Percentiles rank a stretch among this genome's conserved stretches.
Conservation (phyloP, 2,888 invertebrate genomes). For the Aleiodes testaceus region DNA sequence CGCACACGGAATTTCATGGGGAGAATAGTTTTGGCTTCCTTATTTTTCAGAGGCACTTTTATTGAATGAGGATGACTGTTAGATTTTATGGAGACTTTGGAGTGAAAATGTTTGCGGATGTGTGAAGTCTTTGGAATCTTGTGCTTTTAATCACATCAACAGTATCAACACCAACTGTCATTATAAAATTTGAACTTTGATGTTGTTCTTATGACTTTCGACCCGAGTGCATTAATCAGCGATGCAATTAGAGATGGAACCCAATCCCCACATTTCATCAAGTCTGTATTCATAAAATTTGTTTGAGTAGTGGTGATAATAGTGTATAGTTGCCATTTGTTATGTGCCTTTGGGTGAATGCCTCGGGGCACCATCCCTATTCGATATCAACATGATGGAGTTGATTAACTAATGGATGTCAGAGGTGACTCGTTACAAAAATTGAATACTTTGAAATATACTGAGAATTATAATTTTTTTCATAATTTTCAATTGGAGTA, state of each 20-base stretch:
- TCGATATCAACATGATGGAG: not conserved
- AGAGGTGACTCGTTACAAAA: no score
- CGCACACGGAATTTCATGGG: conserved; percentile 15
- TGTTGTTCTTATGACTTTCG: not conserved
- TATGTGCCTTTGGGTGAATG: not conserved
- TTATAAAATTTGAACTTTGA: not conserved
- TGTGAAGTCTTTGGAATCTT: no score
- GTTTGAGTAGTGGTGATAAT: conserved; percentile 11
- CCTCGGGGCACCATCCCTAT: conserved; percentile 1
- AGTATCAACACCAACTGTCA: no score
- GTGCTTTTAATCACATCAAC: no score
- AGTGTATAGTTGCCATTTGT: conserved; percentile 15
- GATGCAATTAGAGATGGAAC: conserved; percentile 20
- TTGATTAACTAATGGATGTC: conserved; percentile 9
- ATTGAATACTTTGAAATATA: no score
- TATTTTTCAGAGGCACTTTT: conserved; percentile 1
- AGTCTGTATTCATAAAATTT: conserved; percentile 22
- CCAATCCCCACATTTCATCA: not conserved
- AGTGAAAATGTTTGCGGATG: not conserved
- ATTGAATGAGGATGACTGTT: conserved; percentile 22
- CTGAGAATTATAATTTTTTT: no score
- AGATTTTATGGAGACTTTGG: conserved; percentile 30
- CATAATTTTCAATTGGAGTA: no score
- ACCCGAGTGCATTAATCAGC: conserved; percentile 22
- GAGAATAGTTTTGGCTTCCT: conserved; percentile 12